Base-by-base conservation (phyloP, 1,140 invertebrate species). In the Orchestia grillus region DNA sequence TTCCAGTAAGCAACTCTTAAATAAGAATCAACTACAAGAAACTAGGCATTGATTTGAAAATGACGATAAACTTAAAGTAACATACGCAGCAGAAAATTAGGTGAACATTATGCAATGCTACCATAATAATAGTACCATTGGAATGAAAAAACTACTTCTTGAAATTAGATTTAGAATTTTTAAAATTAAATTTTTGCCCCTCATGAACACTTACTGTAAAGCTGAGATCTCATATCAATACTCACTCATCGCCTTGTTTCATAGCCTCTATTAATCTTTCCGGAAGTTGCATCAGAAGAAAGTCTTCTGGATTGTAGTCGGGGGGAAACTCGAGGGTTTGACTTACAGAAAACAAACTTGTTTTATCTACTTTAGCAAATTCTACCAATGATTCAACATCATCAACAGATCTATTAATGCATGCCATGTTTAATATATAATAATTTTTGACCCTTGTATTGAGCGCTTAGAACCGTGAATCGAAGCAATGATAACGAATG, bases 311-410 rank as follows among this genome's bases (percentile, higher is more conserved):
- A 77, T 44, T 45, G 4, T 77, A 96, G 36, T 96, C 94, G 3
- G 41, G 0, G 6, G 96, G 95, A 95, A 96, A 96, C 43, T 96
- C 96, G 42, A 96, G 44, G 40, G 96, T 96, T 45, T 96, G 96
- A 0, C 96, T 96, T 8, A 62, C 36, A 36, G 96, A 95, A 6
- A 95, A 57, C 6, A 96, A 62, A 41, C 90, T 95, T 23, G 91
- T 95, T n/a, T 96, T 87, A 16, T 88, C 95, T 53, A 96, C 44
- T 96, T 96, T 96, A 40, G 96, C 96, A 62, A 96, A 96, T 41
- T 96, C 95, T 28, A 96, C 92, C 42, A 96, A 36, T 47, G 95
- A 95, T 41, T 96, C 95, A 19, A 96, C 96, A 95, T 96, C 96
- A n/a, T 96, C 96, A 0, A 96, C 36, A 4, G 96, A 95, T 45